Evolutionary conservation across 2,113 vertebrate species (phyloP), one percentile per base, ranked within the genome.

Genomic region (Colaptes auratus): DNA sequence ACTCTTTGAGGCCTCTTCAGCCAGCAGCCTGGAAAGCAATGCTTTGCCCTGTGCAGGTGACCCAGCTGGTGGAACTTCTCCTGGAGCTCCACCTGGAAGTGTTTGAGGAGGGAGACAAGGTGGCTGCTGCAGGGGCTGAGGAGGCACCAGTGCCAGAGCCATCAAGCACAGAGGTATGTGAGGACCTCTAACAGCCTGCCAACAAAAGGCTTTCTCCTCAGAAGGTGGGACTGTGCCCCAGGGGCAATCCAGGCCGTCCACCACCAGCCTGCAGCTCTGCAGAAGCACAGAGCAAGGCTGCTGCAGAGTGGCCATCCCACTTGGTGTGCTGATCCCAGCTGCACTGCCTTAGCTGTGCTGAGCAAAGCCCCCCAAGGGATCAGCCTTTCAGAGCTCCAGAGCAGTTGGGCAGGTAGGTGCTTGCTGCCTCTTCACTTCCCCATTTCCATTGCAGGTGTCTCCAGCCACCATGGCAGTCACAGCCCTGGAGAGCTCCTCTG

Each of bases 31-130:
- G 25, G 27, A 48, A 48, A 63, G 1, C 23, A 42, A 3, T 64
- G 7, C 2, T 64, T 76, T 94, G 60, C 42, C 73, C 87, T 28
- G 61, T 93, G 50, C 79, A 99, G 98, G 97, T 98, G 61, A 98
- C 93, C 23, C 76, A 70, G 12, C 66, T 99, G 25, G 98, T 98
- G 67, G 97, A 98, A 89, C 98, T 98, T 91, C 97, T 99, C 55
- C 98, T 98, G n/a, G 97, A 98, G 44, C 94, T 98, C 76, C 98
- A 98, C 56, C 87, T 72, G 48, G 97, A 98, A 79, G 93, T 99
- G 81, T 98, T 99, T 0, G 7, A 91, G 83, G 98, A 97, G 55
- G 96, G 98, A 52, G 50, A 52, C 11, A 23, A 52, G n/a, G 95
- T 98, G 42, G 92, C 98, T n/a, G 92, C 90, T 27, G 61, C 61